These are phyloP conservation scores for Artibeus jamaicensis DNA, from an alignment of 2,797 vertebrate species.

Conservation along the genomic window DNA sequence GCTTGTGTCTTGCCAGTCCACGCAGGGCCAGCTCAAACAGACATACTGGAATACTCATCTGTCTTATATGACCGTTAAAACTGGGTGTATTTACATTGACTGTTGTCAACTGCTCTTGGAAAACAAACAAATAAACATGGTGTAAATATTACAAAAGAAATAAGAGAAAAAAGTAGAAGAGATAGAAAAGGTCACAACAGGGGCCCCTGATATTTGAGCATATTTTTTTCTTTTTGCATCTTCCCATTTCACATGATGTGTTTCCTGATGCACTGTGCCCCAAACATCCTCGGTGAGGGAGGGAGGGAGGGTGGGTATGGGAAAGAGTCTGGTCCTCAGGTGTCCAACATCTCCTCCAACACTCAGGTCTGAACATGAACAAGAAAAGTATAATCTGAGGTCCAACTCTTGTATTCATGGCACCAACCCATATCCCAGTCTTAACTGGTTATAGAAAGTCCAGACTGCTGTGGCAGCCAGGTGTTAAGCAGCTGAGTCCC, in stretches of 20 bases:
- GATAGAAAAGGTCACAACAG: not conserved
- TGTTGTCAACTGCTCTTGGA: constrained; percentile 49
- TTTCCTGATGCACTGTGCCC: not conserved
- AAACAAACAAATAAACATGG: constrained; percentile 54
- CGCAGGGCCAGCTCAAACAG: not conserved
- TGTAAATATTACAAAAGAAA: not conserved
- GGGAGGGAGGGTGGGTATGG: not conserved
- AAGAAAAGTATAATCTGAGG: not conserved
- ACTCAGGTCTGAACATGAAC: not conserved
- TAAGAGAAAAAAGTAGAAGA: not conserved
- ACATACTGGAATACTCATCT: constrained; percentile 13
- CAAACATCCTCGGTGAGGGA: not conserved
- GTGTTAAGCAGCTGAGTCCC: not conserved
- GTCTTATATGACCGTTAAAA: constrained; percentile 18
- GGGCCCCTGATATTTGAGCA: not conserved
- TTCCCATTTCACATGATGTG: not conserved
- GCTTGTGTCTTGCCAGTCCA: constrained; percentile 22
- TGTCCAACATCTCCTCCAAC: not conserved
- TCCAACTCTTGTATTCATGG: not conserved
- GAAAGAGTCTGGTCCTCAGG: not conserved
- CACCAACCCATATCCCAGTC: not conserved
- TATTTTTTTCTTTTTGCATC: not conserved
- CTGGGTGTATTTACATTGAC: constrained; percentile 30
- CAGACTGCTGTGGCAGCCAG: not conserved
- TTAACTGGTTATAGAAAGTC: not conserved